phyloP scores from a whole-genome alignment of 1,140 invertebrate genomes.

The Drosophila pandora region DNA sequence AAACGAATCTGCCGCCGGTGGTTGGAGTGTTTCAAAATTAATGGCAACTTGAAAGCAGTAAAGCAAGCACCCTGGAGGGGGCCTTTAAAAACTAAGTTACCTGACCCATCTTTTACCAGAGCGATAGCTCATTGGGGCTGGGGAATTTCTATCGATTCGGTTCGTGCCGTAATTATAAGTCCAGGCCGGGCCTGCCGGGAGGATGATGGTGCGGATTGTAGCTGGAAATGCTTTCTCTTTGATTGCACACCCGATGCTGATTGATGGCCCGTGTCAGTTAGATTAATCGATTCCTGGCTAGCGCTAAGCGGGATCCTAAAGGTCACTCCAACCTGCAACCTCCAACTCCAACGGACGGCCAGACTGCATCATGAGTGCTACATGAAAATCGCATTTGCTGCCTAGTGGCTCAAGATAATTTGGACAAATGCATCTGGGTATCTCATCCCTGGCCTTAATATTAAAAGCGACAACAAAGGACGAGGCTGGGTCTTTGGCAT shows the following conservation, averaged over 20 bases:
- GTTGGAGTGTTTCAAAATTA: slow-evolving; percentile 49
- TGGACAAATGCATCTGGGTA: slow-evolving; percentile 17
- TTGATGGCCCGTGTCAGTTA: slow-evolving; percentile 48
- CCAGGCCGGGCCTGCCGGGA: neutral
- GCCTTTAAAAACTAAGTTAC: slow-evolving; percentile 41
- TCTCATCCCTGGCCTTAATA: neutral
- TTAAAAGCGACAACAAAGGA: neutral
- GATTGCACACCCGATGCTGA: slow-evolving; percentile 61
- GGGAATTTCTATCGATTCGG: slow-evolving; percentile 26
- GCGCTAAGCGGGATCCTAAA: neutral
- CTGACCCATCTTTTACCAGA: slow-evolving; percentile 3
- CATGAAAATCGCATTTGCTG: slow-evolving; percentile 49
- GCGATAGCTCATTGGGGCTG: neutral
- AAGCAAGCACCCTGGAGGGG: slow-evolving; percentile 20
- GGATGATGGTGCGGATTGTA: slow-evolving; percentile 23
- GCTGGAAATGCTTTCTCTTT: slow-evolving; percentile 56
- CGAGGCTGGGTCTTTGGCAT: slow-evolving; percentile 5
- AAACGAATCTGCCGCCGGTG: slow-evolving; percentile 42
- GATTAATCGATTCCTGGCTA: slow-evolving; percentile 23
- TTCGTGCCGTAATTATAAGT: slow-evolving; percentile 38
- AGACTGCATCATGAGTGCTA: slow-evolving; percentile 14
- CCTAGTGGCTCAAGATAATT: slow-evolving; percentile 33
- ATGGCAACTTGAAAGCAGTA: slow-evolving; percentile 52
- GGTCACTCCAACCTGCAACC: neutral
- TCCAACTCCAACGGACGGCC: neutral